Evolutionary conservation across 2,797 vertebrate genomes (phyloP).

Genomic region (Sebastes itinus): DNA sequence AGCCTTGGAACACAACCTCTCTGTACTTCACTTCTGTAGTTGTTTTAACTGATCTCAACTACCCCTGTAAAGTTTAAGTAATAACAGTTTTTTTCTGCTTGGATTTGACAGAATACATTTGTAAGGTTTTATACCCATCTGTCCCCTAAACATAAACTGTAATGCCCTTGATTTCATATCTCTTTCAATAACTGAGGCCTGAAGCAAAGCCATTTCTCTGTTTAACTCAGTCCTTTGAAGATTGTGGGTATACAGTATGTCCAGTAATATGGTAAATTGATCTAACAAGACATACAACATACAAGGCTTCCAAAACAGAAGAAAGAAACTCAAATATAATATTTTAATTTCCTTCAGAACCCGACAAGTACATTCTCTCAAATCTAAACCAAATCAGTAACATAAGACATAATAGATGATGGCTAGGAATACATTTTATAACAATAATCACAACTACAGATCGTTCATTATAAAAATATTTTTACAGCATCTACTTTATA

Average conservation of each 20-base stretch:
- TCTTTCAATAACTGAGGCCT: neutral
- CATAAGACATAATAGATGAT: conserved; percentile 12
- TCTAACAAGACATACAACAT: neutral
- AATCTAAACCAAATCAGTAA: conserved; percentile 2
- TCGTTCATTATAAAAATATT: conserved; percentile 51
- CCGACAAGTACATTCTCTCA: neutral
- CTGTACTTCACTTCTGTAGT: neutral
- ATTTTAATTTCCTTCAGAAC: neutral
- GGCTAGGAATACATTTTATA: neutral
- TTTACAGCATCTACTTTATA: conserved; percentile 5
- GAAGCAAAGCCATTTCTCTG: neutral
- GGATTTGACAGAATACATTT: neutral
- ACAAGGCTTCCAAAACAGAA: neutral
- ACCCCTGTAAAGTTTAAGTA: no score
- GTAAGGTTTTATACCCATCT: neutral
- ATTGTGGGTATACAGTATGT: neutral
- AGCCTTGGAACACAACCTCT: neutral
- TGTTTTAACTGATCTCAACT: no score
- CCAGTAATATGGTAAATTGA: conserved; percentile 2
- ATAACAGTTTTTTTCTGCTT: neutral
- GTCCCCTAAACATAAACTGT: neutral
- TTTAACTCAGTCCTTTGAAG: no score
- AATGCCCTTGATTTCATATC: neutral
- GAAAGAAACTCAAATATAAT: neutral
- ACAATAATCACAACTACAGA: conserved; percentile 2